Conservation (phyloP, 2,888 invertebrate species). For the Zootermopsis nevadensis region DNA sequence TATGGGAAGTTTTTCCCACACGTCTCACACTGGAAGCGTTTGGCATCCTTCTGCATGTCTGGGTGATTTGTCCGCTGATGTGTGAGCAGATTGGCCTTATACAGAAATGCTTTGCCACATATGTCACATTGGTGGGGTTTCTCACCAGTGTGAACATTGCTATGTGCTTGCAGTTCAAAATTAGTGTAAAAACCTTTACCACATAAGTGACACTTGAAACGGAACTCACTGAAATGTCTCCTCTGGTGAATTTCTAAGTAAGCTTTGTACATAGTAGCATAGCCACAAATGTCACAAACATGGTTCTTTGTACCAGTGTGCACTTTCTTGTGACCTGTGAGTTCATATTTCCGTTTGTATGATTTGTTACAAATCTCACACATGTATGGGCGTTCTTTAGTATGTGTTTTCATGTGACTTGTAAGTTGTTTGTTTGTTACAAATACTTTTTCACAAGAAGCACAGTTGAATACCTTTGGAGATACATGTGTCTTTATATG, state of each 20-base stretch:
- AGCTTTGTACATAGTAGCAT: slow-evolving; percentile 59
- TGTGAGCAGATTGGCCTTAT: slow-evolving; percentile 60
- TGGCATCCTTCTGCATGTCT: slow-evolving; percentile 12
- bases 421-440: slow-evolving; percentile 41
- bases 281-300: slow-evolving; percentile 58
- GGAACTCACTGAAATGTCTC: slow-evolving; percentile 57
- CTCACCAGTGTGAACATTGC: slow-evolving; percentile 41
- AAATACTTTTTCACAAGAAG: slow-evolving; percentile 43
- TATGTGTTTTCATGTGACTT: slow-evolving; percentile 50
- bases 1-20: slow-evolving; percentile 57
- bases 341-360: slow-evolving; percentile 61
- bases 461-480: slow-evolving; percentile 38
- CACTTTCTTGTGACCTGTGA: slow-evolving; percentile 60
- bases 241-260: slow-evolving; percentile 61
- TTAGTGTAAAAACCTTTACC: slow-evolving; percentile 67
- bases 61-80: slow-evolving; percentile 46
- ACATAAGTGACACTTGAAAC: slow-evolving; percentile 64
- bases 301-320: slow-evolving; percentile 58
- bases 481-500: slow-evolving; percentile 19
- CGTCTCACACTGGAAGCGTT: slow-evolving; percentile 55
- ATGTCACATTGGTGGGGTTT: slow-evolving; percentile 45
- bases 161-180: slow-evolving; percentile 45
- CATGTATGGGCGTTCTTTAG: slow-evolving; percentile 60
- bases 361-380: slow-evolving; percentile 61
- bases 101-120: slow-evolving; percentile 54